These are phyloP conservation scores for Anoplolepis gracilipes DNA, from an alignment of 1,140 invertebrate genomes.

Conservation along the genomic window DNA sequence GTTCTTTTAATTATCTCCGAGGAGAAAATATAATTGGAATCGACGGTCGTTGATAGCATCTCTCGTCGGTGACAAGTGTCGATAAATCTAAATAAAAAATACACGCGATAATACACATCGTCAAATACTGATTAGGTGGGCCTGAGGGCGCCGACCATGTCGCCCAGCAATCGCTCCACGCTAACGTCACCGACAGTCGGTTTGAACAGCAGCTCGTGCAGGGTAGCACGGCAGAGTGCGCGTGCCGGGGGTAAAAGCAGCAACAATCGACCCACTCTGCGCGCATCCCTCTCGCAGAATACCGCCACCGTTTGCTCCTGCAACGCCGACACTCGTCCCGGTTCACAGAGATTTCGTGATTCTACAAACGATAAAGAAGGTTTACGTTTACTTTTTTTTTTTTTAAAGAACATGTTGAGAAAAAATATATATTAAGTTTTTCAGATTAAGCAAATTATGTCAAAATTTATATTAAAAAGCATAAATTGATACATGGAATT, in stretches of 20 bases:
- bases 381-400: no score
- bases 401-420: not conserved
- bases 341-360: conserved; percentile 88
- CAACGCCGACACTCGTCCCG: conserved; percentile 88
- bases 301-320: conserved; percentile 93
- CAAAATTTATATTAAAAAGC: no score
- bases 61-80: not conserved
- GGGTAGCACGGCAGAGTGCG: conserved; percentile 85
- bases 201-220: conserved; percentile 90
- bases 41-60: no score
- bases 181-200: conserved; percentile 90
- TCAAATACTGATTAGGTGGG: conserved; percentile 53
- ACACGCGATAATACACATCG: not conserved
- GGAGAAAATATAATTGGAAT: no score
- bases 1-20: no score
- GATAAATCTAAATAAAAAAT: not conserved
- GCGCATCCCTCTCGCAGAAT: conserved; percentile 89
- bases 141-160: conserved; percentile 85
- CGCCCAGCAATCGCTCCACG: conserved; percentile 89
- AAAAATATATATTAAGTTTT: not conserved
- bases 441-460: not conserved
- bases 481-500: no score
- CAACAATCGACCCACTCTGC: conserved; percentile 90
- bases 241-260: conserved; percentile 89
- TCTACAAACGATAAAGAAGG: conserved; percentile 85